Base-by-base conservation (phyloP, 2,888 invertebrate genomes). In the Cosmopolites sordidus region DNA sequence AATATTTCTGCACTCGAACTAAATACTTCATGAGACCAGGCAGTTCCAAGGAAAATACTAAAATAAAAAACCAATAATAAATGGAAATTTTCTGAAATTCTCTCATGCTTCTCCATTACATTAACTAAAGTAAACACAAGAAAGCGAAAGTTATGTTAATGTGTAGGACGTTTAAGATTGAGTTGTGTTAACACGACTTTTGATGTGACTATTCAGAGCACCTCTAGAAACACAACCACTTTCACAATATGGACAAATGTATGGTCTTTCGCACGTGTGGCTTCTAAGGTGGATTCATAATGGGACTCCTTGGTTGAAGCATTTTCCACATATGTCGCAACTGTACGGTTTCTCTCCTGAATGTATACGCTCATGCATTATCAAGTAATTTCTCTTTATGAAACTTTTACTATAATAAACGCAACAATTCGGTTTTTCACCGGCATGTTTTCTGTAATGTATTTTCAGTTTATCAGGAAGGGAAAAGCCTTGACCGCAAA, bases 301-400 rank as follows among this genome's bases (percentile, higher is more conserved):
- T 40, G 81, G 80, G 57, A 80, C 78, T n/a, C 78, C 73, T 70
- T 80, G 80, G 41, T 76, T 77, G 72, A 81, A 81, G 18, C 78
- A 77, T 69, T 81, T 81, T 11, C 78, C 78, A 69, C 82, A 82
- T 67, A 76, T 75, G 58, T 77, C 72, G 67, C 82, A 82, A 52
- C 77, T 76, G 70, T 80, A 78, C 39, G 82, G 82, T 68, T 79
- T 79, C 70, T 81, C 81, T 0, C 81, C 81, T 1, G 77, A 78
- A 70, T 82, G 81, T 42, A 79, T 79, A 43, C 81, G 75, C 70
- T 79, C 79, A 72, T 82, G 82, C 52, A 79, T 69, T 22, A 78
- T 78, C 60, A 82, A 70, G 70, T 80, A 63, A 41, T 66, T 64
- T 38, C 58, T 60, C 42, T 68, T 68, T 9, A 66, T 69, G 43